Conservation (phyloP, 2,888 invertebrate genomes). For the Epinotia ramella region DNA sequence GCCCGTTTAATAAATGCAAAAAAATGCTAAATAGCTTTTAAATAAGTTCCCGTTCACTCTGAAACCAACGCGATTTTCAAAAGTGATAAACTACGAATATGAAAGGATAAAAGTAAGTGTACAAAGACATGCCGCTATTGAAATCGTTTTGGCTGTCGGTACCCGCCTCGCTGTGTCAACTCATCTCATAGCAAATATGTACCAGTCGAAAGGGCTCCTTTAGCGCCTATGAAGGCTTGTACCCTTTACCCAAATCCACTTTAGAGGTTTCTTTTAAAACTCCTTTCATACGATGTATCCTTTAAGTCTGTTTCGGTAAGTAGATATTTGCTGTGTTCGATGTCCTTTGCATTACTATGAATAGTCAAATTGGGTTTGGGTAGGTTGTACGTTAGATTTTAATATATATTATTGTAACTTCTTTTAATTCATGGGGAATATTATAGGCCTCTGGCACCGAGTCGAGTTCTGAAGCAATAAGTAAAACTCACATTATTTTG, state of each 20-base stretch:
- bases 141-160: conserved; percentile 54
- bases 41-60: neutral
- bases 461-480: too few species aligned
- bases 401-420: too few species aligned
- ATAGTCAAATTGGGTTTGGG: neutral
- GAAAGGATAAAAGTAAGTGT: neutral
- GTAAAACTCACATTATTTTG: too few species aligned
- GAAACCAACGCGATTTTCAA: neutral
- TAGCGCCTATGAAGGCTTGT: conserved; percentile 61
- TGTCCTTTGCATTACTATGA: neutral
- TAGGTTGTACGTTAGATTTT: too few species aligned
- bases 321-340: conserved; percentile 11
- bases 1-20: too few species aligned
- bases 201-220: conserved; percentile 65
- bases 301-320: conserved; percentile 54
- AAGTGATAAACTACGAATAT: neutral
- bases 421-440: too few species aligned
- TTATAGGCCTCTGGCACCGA: too few species aligned
- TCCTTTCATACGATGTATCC: conserved; percentile 56
- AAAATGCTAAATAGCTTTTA: neutral
- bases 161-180: conserved; percentile 64
- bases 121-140: neutral
- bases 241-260: conserved; percentile 68
- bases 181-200: conserved; percentile 74
- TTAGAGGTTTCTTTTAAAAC: conserved; percentile 58